These are phyloP conservation scores for Lepisosteus osseus DNA, from an alignment of 2,113 vertebrate species.

Conservation along the genomic window DNA sequence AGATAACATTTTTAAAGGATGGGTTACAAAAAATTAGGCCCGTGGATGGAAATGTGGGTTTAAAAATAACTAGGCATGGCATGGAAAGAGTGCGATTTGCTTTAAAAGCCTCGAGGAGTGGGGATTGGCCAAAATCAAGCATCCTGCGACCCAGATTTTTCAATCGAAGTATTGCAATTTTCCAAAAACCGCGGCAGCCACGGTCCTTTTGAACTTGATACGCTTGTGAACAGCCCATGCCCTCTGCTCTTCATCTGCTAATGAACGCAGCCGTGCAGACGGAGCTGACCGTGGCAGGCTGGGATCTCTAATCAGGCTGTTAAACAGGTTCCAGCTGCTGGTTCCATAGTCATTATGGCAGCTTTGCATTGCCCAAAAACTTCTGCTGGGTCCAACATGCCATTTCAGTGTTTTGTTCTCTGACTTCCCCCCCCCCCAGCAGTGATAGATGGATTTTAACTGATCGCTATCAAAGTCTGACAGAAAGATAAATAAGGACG, in stretches of 20 bases:
- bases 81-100: background rate
- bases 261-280: constrained; percentile 63
- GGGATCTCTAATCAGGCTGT: constrained; percentile 43
- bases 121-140: constrained; percentile 29
- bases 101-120: constrained; percentile 13
- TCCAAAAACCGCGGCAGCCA: constrained; percentile 59
- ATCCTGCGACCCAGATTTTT: constrained; percentile 35
- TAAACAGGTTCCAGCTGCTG: constrained; percentile 69
- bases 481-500: constrained; percentile 30
- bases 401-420: background rate
- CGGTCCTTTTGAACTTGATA: constrained; percentile 70
- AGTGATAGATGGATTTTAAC: constrained; percentile 12
- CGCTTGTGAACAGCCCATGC: constrained; percentile 64
- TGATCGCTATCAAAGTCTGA: constrained; percentile 40
- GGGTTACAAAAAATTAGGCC: background rate
- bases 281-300: constrained; percentile 39
- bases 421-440: constrained; percentile 14
- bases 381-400: background rate
- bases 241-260: constrained; percentile 53
- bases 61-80: background rate
- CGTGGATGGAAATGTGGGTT: no score
- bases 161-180: constrained; percentile 48
- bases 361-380: constrained; percentile 4
- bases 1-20: background rate
- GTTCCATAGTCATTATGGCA: constrained; percentile 54